Evolutionary conservation across 2,797 vertebrate species (phyloP).

Genomic region (Numenius phaeopus): DNA sequence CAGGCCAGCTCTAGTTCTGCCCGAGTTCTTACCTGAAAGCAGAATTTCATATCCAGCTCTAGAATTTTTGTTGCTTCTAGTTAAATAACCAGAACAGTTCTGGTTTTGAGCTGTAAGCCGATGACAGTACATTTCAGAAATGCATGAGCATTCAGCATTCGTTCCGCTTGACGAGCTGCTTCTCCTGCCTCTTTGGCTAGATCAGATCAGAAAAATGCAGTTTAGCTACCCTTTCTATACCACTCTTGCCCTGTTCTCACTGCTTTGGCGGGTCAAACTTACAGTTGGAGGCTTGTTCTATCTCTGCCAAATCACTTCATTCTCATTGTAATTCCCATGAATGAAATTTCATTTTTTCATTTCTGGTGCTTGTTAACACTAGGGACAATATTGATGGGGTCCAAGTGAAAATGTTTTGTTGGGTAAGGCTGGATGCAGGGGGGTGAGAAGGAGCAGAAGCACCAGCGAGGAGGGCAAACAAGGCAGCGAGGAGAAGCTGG

Average conservation of each 20-base stretch:
- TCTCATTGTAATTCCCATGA: constrained; percentile 6
- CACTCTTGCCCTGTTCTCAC: not conserved
- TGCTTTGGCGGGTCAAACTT: not conserved
- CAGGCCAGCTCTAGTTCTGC: not conserved
- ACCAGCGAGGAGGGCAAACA: not conserved
- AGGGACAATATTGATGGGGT: not conserved
- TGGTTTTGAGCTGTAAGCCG: not conserved
- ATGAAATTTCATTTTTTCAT: not conserved
- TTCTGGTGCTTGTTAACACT: not conserved
- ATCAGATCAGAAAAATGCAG: constrained; percentile 28
- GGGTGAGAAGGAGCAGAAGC: not conserved
- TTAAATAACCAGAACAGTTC: not conserved
- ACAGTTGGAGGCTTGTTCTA: not conserved
- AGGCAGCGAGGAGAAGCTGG: not conserved
- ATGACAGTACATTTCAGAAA: not conserved
- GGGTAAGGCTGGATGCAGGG: not conserved
- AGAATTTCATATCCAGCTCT: not conserved
- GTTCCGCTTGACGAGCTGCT: not conserved
- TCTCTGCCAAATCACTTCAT: constrained; percentile 30
- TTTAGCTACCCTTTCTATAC: constrained; percentile 33
- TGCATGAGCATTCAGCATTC: not conserved
- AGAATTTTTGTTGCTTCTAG: not conserved
- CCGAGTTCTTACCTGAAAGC: not conserved
- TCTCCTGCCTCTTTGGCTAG: constrained; percentile 12
- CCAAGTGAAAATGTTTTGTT: not conserved